A percentile compares a stretch with the other conserved stretches of the same genome.
Conservation (phyloP, 2,113 vertebrate genomes). For the Alces alces region DNA sequence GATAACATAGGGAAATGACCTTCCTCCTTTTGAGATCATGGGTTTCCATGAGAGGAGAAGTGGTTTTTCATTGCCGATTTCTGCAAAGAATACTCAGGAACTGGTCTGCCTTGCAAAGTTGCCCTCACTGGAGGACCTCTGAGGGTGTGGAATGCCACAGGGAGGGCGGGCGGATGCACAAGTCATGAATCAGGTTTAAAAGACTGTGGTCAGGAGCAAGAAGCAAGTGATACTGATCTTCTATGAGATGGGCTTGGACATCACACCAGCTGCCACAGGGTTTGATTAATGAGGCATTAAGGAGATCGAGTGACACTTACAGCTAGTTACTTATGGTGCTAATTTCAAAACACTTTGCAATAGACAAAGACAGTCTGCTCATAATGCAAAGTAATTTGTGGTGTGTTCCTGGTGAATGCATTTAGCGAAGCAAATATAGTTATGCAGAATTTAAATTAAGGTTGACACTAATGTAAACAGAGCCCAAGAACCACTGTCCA, state of each 20-base stretch:
- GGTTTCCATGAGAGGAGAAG: neutral
- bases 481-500: conserved; percentile 79
- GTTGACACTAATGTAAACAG: conserved; percentile 85
- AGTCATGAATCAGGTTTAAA: conserved; percentile 62
- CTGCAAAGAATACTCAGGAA: neutral
- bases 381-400: conserved; percentile 81
- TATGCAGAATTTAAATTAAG: conserved; percentile 87
- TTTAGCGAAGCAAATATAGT: conserved; percentile 84
- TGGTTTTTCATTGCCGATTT: neutral
- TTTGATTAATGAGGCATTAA: conserved; percentile 84
- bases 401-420: conserved; percentile 76
- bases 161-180: neutral
- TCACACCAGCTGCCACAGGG: conserved; percentile 56
- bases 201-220: conserved; percentile 52
- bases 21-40: neutral
- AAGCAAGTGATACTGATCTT: conserved; percentile 55
- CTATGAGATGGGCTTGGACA: conserved; percentile 42
- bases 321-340: conserved; percentile 78
- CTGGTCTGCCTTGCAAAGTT: neutral
- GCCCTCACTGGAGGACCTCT: neutral
- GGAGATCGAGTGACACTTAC: conserved; percentile 80
- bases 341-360: conserved; percentile 81
- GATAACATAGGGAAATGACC: neutral
- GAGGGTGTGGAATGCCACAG: neutral
- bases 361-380: conserved; percentile 81